Base-by-base conservation (phyloP, 2,113 vertebrate species). In the Pantherophis guttatus region DNA sequence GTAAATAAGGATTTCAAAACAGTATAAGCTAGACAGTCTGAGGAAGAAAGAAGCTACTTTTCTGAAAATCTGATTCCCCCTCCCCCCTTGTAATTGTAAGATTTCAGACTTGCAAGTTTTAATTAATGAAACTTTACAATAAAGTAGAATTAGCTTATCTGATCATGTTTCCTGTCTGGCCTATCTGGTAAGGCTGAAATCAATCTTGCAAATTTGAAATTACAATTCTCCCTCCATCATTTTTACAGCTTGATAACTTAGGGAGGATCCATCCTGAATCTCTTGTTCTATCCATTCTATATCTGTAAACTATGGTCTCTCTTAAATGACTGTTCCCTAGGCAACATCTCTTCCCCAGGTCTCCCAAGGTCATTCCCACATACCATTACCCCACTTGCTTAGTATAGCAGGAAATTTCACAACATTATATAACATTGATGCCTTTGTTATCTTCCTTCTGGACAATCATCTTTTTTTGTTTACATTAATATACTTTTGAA, bases 401-500 rank as follows among this genome's bases (percentile, higher is more conserved):
- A 94, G 89, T 48, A 91, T 0, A 94, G 89, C 4, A 86, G 21
- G 39, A 86, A 24, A 91, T 91, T 95, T 93, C 93, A 92, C 93
- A 91, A 54, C 91, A 19, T n/a, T 55, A 94, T 55, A n/a, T 55
- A 90, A 94, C 95, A 95, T 23, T 90, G 55, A 59, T 48, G 93
- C 57, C 87, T 94, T 89, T 94, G 29, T 81, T 94, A 62, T 5
- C 92, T 54, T 70, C 13, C 93, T 57, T 50, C 48, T 85, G 26
- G 59, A 54, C 26, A 7, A 70, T 94, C 95, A 95, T 93, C 70
- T 95, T 95, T 44, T 95, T 95, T 92, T 44, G 88, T 48, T 94
- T 94, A 92, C 58, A 88, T 90, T 95, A 93, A 12, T 94, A 91
- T 92, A 92, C 95, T 94, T 94, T 90, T 93, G 86, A 94, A 96